Conservation (phyloP, 2,888 invertebrate genomes). For the Trichogramma dendrolimi region DNA sequence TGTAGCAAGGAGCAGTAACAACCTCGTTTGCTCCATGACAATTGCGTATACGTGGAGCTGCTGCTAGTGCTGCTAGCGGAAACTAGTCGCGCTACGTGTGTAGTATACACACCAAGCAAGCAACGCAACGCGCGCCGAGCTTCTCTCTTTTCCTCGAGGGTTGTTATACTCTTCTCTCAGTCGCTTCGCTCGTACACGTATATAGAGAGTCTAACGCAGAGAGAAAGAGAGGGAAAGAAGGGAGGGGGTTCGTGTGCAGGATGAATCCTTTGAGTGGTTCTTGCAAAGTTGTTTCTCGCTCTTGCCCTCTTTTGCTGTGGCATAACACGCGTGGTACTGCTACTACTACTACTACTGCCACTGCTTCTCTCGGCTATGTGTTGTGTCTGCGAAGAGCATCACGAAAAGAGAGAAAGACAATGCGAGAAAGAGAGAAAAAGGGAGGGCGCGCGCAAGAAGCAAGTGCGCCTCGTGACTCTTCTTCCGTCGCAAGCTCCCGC, state of each 20-base stretch:
- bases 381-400: too few relatives aligned
- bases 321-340: too few relatives aligned
- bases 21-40: conserved; percentile 30
- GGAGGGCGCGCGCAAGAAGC: too few relatives aligned
- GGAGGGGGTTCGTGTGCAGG: not conserved
- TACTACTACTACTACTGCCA: too few relatives aligned
- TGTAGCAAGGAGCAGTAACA: conserved; percentile 17
- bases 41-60: conserved; percentile 20
- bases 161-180: not conserved
- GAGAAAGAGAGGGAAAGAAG: not conserved
- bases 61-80: conserved; percentile 2
- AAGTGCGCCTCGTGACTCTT: too few relatives aligned
- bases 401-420: too few relatives aligned
- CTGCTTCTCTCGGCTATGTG: too few relatives aligned
- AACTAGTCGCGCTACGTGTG: not conserved
- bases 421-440: too few relatives aligned
- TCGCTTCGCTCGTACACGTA: not conserved
- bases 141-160: not conserved
- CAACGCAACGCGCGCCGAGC: not conserved
- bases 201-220: not conserved
- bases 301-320: too few relatives aligned
- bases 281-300: not conserved
- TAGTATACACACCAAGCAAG: not conserved
- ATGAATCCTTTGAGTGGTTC: conserved; percentile 4
- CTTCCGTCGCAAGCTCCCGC: too few relatives aligned